Evolutionary conservation across 2,888 invertebrate genomes (phyloP), one percentile per base, ranked within the genome.

Genomic region (Hermaeophaga mercurialis): DNA sequence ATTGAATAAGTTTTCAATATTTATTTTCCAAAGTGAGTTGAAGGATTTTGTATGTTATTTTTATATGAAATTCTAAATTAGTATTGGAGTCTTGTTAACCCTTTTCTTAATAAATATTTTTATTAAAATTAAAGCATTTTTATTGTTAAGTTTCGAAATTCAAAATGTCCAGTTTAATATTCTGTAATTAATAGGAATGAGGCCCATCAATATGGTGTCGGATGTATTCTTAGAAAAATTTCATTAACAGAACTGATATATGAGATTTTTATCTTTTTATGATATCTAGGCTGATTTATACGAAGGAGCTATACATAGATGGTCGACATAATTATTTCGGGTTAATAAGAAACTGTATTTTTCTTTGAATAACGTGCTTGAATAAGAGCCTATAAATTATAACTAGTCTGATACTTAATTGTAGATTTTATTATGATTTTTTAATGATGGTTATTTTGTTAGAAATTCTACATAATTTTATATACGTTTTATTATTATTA

Each of bases 181-280:
- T 38, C 15, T 15, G 18, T 38, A 38, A 34, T 38, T 38, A 38
- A 18, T 19, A 39, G 17, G 39, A 19, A 18, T 22, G 39, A 9
- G 19, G 9, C 39, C 19, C 39, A 11, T 39, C 19, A 39, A 39
- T 39, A 22, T n/a, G 39, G 39, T 39, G 39, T 39, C 39, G 39
- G 39, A 19, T 39, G 6, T 39, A 18, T 19, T 22, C 19, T 39
- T 19, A 39, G 19, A 39, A 39, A 39, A 39, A 19, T 19, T 39
- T 19, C 39, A 39, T 39, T 39, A 39, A 9, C n/a, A 5, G 8
- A 11, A 22, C 39, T 39, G 39, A 39, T 39, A 39, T 39, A 39
- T 39, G 39, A 39, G 39, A 39, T 39, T 39, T 39, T 39, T 39
- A 39, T 39, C 39, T 39, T 39, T 38, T 39, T 39, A 39, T 39